Evolutionary conservation across 2,888 invertebrate genomes (phyloP).

Genomic region (Andrena haemorrhoa): DNA sequence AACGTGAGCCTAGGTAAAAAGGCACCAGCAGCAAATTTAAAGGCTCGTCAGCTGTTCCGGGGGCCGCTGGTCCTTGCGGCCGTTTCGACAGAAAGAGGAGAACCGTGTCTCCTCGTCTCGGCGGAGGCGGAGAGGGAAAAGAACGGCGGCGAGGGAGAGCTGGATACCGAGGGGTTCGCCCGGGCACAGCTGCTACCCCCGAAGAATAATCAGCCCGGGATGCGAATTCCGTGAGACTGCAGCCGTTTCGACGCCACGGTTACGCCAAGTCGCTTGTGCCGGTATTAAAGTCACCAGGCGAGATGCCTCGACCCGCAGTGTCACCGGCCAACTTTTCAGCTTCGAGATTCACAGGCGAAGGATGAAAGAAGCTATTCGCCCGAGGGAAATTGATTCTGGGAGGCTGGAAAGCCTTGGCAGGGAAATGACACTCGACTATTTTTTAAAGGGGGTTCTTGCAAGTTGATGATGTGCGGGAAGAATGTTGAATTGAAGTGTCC

Average conservation of each 20-base stretch:
- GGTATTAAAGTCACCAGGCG: conserved; percentile 36
- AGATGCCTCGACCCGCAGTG: background rate
- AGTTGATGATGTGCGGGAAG: too few species aligned
- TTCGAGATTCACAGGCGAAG: background rate
- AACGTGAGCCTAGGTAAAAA: conserved; percentile 66
- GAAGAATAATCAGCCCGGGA: conserved; percentile 57
- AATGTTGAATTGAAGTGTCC: too few species aligned
- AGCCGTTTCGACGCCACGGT: conserved; percentile 11
- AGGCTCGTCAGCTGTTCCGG: conserved; percentile 68
- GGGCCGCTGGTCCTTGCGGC: conserved; percentile 1
- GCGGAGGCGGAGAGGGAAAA: conserved; percentile 18
- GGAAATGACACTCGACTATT: too few species aligned
- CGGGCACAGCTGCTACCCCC: conserved; percentile 63
- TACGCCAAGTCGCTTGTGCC: conserved; percentile 6
- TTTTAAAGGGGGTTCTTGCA: too few species aligned
- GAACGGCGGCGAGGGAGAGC: conserved; percentile 42
- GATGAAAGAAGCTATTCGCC: background rate
- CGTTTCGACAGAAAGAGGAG: conserved; percentile 25
- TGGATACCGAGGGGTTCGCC: conserved; percentile 46
- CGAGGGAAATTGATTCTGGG: background rate
- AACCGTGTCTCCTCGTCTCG: conserved; percentile 2
- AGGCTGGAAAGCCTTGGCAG: background rate
- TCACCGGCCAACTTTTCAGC: background rate
- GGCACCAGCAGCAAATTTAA: conserved; percentile 57
- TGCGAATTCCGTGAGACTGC: conserved; percentile 54